These are phyloP conservation scores for Antechinus stuartii DNA, from an alignment of 2,113 vertebrate species.

Conservation along the genomic window DNA sequence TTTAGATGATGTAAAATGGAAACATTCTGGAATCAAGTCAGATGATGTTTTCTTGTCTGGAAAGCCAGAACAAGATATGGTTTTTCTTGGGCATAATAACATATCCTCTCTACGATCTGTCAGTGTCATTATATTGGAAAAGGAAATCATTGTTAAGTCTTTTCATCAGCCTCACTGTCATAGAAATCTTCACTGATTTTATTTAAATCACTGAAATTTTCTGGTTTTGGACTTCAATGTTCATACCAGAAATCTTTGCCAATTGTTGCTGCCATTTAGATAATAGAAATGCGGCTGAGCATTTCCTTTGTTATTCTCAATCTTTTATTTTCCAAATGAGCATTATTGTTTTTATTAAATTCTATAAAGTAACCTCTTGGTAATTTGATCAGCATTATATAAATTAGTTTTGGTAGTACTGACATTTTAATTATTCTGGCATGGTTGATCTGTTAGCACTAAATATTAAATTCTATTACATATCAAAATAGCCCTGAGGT, in stretches of 20 bases:
- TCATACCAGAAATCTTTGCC: constrained; percentile 97
- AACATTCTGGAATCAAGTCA: constrained; percentile 87
- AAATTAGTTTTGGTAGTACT: not conserved
- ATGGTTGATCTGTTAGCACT: not conserved
- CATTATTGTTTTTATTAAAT: not conserved
- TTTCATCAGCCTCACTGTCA: constrained; percentile 86
- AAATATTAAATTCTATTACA: not conserved
- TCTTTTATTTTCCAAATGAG: not conserved
- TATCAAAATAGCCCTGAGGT: not conserved
- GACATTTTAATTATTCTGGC: not conserved
- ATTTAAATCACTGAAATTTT: constrained; percentile 86
- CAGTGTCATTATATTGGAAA: constrained; percentile 88
- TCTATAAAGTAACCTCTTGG: not conserved
- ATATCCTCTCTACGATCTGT: constrained; percentile 94
- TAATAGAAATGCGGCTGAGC: constrained; percentile 94
- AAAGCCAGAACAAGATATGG: constrained; percentile 85
- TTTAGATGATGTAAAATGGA: constrained; percentile 92
- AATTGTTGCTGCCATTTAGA: constrained; percentile 94
- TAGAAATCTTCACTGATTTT: constrained; percentile 86
- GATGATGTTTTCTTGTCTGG: constrained; percentile 87
- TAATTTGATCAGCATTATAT: not conserved
- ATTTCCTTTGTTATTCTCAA: constrained; percentile 62
- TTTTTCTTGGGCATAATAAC: constrained; percentile 85
- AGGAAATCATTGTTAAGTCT: constrained; percentile 86
- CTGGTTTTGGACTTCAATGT: constrained; percentile 88